These are phyloP conservation scores for Tetramorium simillimum DNA, from an alignment of 1,140 invertebrate genomes.

Conservation along the genomic window DNA sequence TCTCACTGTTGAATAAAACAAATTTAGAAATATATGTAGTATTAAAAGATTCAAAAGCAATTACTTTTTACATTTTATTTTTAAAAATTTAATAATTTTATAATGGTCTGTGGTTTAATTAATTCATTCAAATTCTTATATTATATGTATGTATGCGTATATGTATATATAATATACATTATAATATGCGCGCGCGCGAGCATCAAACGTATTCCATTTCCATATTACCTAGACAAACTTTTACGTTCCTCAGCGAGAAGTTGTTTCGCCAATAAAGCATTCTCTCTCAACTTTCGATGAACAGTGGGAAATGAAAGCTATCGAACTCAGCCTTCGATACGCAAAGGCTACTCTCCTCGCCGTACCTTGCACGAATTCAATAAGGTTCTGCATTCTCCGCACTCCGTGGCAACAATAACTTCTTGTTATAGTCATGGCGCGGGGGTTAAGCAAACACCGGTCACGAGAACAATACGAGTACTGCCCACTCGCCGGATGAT, in stretches of 20 bases:
- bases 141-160: neutral
- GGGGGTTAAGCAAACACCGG: slow-evolving; percentile 40
- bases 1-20: neutral
- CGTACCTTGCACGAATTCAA: slow-evolving; percentile 47
- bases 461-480: slow-evolving; percentile 50
- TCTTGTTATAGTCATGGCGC: slow-evolving; percentile 45
- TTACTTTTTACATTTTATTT: neutral
- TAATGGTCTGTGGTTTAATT: neutral
- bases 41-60: neutral
- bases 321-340: slow-evolving; percentile 15
- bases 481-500: slow-evolving; percentile 52
- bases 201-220: neutral
- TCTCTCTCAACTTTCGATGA: slow-evolving; percentile 53
- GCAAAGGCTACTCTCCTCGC: slow-evolving; percentile 35
- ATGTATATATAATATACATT: neutral
- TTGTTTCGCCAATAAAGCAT: slow-evolving; percentile 55
- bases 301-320: slow-evolving; percentile 48
- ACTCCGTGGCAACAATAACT: slow-evolving; percentile 58
- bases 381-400: slow-evolving; percentile 57
- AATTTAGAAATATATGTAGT: neutral
- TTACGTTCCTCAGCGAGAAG: slow-evolving; percentile 15
- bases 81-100: neutral
- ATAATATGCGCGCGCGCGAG: too few species aligned
- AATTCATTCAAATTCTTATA: neutral
- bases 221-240: neutral